Evolutionary conservation across 2,113 vertebrate genomes (phyloP).

Genomic region (Sphaerodactylus townsendi): DNA sequence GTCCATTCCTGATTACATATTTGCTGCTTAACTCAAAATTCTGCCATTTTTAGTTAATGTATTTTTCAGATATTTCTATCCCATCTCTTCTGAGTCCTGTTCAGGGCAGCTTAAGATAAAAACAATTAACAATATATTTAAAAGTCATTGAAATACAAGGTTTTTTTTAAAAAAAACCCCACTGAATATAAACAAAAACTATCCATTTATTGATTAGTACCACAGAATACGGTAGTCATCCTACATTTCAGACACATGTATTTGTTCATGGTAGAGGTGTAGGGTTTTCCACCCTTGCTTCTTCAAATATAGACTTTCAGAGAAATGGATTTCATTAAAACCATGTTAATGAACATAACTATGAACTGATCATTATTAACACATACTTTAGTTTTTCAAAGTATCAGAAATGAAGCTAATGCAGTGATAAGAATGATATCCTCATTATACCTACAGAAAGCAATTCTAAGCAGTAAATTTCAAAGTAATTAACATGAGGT

Average conservation of each 20-base stretch:
- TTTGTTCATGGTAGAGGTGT: not conserved
- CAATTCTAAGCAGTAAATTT: not conserved
- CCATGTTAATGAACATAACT: not conserved
- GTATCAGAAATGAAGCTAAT: not conserved
- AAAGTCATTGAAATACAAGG: no score
- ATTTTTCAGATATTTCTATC: no score
- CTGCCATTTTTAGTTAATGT: no score
- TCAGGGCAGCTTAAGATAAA: no score
- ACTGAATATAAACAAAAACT: no score
- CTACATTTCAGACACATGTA: not conserved
- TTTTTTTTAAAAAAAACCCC: no score
- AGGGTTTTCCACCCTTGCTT: not conserved
- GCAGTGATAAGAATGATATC: fast-evolving
- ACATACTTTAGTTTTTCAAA: not conserved
- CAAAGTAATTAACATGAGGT: not conserved
- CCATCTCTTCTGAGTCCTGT: no score
- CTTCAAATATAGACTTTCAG: not conserved
- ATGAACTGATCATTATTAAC: not conserved
- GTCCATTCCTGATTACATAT: no score
- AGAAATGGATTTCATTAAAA: not conserved
- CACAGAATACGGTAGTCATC: not conserved
- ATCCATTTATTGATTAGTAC: not conserved
- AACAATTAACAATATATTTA: no score
- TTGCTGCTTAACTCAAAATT: no score
- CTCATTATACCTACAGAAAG: not conserved